phyloP scores from a whole-genome alignment of 1,140 invertebrate species.

The Latrodectus geometricus region DNA sequence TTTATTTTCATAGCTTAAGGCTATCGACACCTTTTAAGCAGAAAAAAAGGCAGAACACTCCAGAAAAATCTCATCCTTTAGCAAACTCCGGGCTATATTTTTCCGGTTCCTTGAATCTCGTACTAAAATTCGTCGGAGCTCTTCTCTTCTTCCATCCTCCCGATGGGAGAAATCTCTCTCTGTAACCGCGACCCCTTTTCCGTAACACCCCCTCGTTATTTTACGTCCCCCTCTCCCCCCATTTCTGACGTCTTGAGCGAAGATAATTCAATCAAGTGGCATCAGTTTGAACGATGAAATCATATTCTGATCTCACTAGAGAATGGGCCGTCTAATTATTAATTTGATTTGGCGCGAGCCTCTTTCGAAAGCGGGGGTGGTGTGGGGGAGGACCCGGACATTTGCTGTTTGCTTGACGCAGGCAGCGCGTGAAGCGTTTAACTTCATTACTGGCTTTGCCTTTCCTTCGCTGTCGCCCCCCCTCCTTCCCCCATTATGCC shows the following conservation, averaged over 20 bases:
- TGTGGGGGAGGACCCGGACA: constrained; percentile 9
- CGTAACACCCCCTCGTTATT: background rate
- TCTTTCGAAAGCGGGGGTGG: background rate
- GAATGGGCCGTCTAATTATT: constrained; percentile 59
- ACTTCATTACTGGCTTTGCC: constrained; percentile 50
- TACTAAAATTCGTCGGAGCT: constrained; percentile 23
- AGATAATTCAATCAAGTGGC: constrained; percentile 52
- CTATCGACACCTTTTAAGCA: constrained; percentile 33
- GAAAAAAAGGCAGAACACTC: background rate
- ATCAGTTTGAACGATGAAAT: constrained; percentile 59
- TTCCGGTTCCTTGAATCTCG: constrained; percentile 21
- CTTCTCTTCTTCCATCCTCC: background rate
- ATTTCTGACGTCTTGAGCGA: constrained; percentile 42
- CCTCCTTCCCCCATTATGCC: background rate
- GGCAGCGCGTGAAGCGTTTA: constrained; percentile 51
- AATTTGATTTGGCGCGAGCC: constrained; percentile 48
- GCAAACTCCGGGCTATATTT: constrained; percentile 31
- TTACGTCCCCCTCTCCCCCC: background rate
- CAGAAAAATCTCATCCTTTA: constrained; percentile 24
- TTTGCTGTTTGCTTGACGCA: constrained; percentile 44
- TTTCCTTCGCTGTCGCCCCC: background rate
- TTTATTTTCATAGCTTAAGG: background rate
- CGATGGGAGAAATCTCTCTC: constrained; percentile 47
- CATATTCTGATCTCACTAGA: constrained; percentile 56
- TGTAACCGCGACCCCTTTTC: constrained; percentile 39